A percentile compares a stretch with the other conserved stretches of the same genome.
Conservation (phyloP, 1,140 invertebrate genomes). For the Centruroides sculpturatus region DNA sequence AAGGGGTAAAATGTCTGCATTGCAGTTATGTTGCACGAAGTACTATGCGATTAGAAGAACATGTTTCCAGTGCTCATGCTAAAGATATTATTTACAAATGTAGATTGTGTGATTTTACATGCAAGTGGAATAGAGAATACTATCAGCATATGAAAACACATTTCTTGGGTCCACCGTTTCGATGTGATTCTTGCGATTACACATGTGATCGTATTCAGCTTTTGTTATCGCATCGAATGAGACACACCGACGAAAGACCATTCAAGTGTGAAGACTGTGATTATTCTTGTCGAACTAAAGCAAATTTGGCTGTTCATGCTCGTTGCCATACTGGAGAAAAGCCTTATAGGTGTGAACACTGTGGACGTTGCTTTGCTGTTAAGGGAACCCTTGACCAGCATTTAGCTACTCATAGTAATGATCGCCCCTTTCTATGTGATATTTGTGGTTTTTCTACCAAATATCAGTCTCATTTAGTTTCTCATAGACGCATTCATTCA, state of each 20-base stretch:
- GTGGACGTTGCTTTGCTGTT: slow-evolving; percentile 36
- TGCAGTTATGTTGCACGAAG: slow-evolving; percentile 36
- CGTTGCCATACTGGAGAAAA: slow-evolving; percentile 32
- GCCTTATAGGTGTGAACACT: slow-evolving; percentile 32
- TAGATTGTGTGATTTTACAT: slow-evolving; percentile 44
- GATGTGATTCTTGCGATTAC: slow-evolving; percentile 45
- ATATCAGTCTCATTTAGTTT: slow-evolving; percentile 47
- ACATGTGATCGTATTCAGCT: slow-evolving; percentile 35
- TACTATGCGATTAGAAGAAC: slow-evolving; percentile 33
- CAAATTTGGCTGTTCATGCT: slow-evolving; percentile 33
- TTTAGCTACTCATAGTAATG: slow-evolving; percentile 37
- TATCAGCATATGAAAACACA: slow-evolving; percentile 47
- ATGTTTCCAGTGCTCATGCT: slow-evolving; percentile 36
- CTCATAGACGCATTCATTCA: slow-evolving; percentile 48
- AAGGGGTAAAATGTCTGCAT: slow-evolving; percentile 35
- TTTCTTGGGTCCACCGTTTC: slow-evolving; percentile 45
- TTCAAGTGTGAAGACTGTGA: slow-evolving; percentile 35
- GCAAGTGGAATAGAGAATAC: slow-evolving; percentile 46
- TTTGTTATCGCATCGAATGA: slow-evolving; percentile 38
- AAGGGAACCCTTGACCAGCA: slow-evolving; percentile 45
- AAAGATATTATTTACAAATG: slow-evolving; percentile 45
- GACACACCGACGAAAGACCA: slow-evolving; percentile 38
- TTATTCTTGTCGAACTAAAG: slow-evolving; percentile 31
- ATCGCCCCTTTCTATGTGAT: slow-evolving; percentile 43
- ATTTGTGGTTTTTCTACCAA: slow-evolving; percentile 50